Base-by-base conservation (phyloP, 2,797 vertebrate species). In the Florisuga fusca region DNA sequence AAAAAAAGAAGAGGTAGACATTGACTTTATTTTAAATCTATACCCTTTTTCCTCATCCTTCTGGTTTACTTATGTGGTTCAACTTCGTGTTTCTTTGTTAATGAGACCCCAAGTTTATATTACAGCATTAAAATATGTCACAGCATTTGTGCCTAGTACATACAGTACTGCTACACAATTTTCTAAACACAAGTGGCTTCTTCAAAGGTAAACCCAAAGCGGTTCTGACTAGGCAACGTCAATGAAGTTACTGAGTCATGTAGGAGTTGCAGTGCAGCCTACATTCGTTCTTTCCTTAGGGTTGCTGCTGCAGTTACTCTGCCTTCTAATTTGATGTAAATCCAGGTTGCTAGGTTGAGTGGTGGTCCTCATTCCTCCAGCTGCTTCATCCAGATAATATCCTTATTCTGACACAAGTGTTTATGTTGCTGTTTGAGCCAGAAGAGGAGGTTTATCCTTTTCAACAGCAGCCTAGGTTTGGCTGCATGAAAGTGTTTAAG, bases 1-100 rank as follows among this genome's bases (percentile, higher is more conserved):
- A 62, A 99, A 99, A 97, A 99, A 99, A 95, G 99, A 99, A 51
- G 99, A 99, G 98, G 99, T 99, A 93, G 51, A 31, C 50, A 69
- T 75, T 78, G 64, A 58, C 29, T 66, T 95, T 79, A 15, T 43
- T 75, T 83, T 46, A 36, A 43, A 31, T 43, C 3, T 53, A 2
- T 48, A 16, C 69, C 5, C 10, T 58, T 75, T 87, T 38, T 31
- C 21, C 7, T 85, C 12, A 6, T 50, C 80, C 8, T 6, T 57
- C 7, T 68, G 20, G 17, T 66, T 83, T 58, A 6, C 25, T 73
- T 76, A 4, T 38, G 2, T 63, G 7, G 8, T 66, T 79, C 54
- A 71, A 16, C 9, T 76, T 92, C 3, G 0, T 78, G 20, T 51
- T 71, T 78, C 18, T 84, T 53, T 33, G 1, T 57, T 72, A 38